phyloP scores from a whole-genome alignment of 2,113 vertebrate species.

The Camelus bactrianus region DNA sequence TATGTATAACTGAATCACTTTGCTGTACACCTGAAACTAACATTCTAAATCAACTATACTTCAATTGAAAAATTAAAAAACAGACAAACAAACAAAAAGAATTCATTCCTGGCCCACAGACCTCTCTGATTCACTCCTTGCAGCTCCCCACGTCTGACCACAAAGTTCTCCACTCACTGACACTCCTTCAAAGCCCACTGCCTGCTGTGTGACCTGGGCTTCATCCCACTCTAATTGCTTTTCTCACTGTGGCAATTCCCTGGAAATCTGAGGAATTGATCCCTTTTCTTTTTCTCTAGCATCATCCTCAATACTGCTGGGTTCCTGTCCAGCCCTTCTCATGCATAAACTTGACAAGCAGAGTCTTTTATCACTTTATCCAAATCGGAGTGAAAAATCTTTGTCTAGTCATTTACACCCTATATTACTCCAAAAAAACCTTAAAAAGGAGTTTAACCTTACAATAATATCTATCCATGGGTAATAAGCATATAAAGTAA shows the following conservation, averaged over 20 bases:
- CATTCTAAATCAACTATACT: too few species aligned
- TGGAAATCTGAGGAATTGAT: neutral
- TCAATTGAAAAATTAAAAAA: too few species aligned
- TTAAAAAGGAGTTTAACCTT: constrained; percentile 30
- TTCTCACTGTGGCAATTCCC: neutral
- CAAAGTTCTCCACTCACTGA: neutral
- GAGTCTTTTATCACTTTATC: constrained; percentile 18
- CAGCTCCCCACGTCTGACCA: neutral
- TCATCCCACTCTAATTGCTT: neutral
- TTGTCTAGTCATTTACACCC: constrained; percentile 32
- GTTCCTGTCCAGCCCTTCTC: neutral
- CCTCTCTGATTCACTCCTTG: neutral
- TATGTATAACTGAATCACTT: too few species aligned
- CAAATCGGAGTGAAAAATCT: neutral
- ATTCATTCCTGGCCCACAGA: neutral
- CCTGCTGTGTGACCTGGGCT: neutral
- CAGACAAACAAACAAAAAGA: neutral
- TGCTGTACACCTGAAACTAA: too few species aligned
- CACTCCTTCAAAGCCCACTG: neutral
- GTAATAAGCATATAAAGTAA: constrained; percentile 58
- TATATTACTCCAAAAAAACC: neutral
- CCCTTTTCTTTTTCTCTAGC: neutral
- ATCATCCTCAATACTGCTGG: neutral
- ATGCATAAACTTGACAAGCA: neutral
- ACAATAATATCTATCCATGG: constrained; percentile 44